phyloP scores from a whole-genome alignment of 2,797 vertebrate species.

The Meda fulgida region DNA sequence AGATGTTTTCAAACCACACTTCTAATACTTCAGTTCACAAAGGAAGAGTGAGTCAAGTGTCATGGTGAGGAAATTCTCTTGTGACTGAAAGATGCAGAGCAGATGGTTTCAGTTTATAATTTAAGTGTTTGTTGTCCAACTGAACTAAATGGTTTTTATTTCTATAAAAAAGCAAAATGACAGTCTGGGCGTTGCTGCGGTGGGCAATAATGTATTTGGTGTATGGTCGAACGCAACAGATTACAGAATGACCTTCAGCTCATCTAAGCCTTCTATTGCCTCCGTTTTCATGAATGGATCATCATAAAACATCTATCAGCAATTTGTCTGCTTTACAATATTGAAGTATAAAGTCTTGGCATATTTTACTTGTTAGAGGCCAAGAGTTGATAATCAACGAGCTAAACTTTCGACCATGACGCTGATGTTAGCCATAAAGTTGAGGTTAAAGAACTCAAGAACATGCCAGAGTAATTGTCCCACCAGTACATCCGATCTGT shows the following conservation, averaged over 20 bases:
- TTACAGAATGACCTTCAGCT: background rate
- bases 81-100: background rate
- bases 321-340: background rate
- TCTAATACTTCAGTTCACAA: background rate
- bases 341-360: background rate
- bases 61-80: background rate
- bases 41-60: background rate
- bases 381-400: background rate
- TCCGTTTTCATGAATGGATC: background rate
- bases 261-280: background rate
- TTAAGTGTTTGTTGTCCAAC: background rate
- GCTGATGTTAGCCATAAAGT: background rate
- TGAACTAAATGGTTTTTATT: background rate
- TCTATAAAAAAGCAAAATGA: background rate
- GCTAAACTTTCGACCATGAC: background rate
- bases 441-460: slow-evolving; percentile 8
- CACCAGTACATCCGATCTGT: background rate
- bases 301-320: background rate
- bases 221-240: background rate
- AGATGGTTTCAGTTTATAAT: background rate
- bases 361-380: background rate
- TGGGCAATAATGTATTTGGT: background rate
- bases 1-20: background rate
- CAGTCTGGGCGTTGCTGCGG: background rate
- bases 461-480: background rate